Evolutionary conservation across 2,113 vertebrate species (phyloP), one percentile per base, ranked within the genome.

Genomic region (Pomatostomus ruficeps): DNA sequence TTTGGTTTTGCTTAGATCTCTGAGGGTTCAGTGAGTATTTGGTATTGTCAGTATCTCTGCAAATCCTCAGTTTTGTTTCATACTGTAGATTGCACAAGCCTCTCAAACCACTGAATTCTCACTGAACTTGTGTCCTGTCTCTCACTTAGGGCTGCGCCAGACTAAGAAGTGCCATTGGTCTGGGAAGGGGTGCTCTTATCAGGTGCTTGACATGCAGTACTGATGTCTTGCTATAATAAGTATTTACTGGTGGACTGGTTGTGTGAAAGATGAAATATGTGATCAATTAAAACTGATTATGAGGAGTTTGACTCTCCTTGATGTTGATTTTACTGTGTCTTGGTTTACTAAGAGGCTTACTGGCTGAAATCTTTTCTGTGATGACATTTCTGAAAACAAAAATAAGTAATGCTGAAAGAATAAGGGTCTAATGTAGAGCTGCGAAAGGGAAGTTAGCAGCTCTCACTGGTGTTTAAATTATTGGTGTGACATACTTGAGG

Each of bases 231-330:
- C 48, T 94, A 35, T 68, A 94, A 59, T 26, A 20, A 88, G 16
- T 71, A 22, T 52, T 70, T 67, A 35, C 26, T 42, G 12, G 36
- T 46, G 29, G 52, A 22, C 73, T 58, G 38, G 48, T 52, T 36
- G 22, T 29, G 31, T 76, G 29, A n/a, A 71, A 81, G 36, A n/a
- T 55, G 38, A 95, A 96, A n/a, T 33, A 66, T 18, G 42, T 2
- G 3, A n/a, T 94, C 76, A 94, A 74, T 93, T 96, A 88, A 80
- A 93, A 42, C 23, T 46, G 59, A 74, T 94, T 75, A 62, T 36
- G 48, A 79, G 15, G 58, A 85, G 23, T 76, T 94, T 71, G 67
- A 38, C 85, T 85, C 25, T 79, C 84, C 77, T 94, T 11, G 9
- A 45, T 89, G n/a, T 67, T 14, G 9, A 65, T 88, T 48, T 94